A percentile compares a stretch with the other conserved stretches of the same genome.
These are phyloP conservation scores for Exocentrus adspersus DNA, from an alignment of 2,888 invertebrate species.

Conservation along the genomic window DNA sequence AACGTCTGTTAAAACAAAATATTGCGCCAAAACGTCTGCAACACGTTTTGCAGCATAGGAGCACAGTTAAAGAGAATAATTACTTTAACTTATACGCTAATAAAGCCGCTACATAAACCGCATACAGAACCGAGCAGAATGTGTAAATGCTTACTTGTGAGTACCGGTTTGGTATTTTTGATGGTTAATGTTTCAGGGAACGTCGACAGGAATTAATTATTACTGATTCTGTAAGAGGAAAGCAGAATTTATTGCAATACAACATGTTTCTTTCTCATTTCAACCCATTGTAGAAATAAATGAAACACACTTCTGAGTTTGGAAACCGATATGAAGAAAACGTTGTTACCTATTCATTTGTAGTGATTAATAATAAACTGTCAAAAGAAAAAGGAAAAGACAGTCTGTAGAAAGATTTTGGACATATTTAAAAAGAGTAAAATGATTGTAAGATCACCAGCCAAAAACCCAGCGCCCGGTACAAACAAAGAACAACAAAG, in stretches of 20 bases:
- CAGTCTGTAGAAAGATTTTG: too few species aligned
- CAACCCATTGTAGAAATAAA: too few species aligned
- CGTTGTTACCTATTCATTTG: too few species aligned
- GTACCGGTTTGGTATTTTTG: neutral
- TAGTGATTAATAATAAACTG: too few species aligned
- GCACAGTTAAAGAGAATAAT: neutral
- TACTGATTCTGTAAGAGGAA: neutral
- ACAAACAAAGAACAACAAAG: too few species aligned
- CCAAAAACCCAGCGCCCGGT: too few species aligned
- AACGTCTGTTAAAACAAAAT: neutral
- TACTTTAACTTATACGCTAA: neutral
- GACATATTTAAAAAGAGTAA: too few species aligned
- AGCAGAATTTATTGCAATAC: neutral
- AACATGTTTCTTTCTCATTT: too few species aligned
- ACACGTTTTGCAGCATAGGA: neutral
- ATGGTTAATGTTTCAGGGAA: neutral
- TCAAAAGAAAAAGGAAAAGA: too few species aligned
- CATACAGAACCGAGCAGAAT: neutral
- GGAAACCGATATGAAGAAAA: too few species aligned
- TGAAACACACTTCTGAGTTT: too few species aligned
- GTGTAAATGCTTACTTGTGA: neutral
- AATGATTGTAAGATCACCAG: too few species aligned
- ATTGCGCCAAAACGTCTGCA: constrained; percentile 1
- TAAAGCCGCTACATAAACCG: neutral
- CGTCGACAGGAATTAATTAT: neutral